Base-by-base conservation (phyloP, 2,113 vertebrate species). In the Vidua macroura region DNA sequence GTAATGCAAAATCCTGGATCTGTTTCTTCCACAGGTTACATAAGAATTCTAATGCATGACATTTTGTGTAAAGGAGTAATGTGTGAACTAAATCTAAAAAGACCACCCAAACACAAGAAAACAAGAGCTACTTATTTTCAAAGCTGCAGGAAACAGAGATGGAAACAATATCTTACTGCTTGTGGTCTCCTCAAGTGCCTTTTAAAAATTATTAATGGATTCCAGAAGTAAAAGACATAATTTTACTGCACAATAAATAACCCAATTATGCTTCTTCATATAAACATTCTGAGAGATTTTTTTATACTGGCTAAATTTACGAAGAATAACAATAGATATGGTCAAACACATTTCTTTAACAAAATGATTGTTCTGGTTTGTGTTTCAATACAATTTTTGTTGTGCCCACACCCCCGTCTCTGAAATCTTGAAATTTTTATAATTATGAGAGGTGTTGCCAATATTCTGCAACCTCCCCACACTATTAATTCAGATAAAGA, bases 321-420 rank as follows among this genome's bases (percentile, higher is more conserved):
- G 7, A 37, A 43, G 22, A 60, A 37, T 20, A 68, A 10, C 15
- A 76, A 18, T 22, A 53, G 6, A 24, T 41, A 16, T 59, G 4
- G 56, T 59, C 4, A 64, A 83, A 44, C 2, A 4, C 9, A 41
- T 53, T 73, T 72, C 18, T 77, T 77, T 25, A 51, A 72, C 7
- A 2, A n/a, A 69, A 24, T 1, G 0, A 13, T 31, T 63, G 2
- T 19, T 82, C 20, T 77, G 4, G 3, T 60, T 77, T 51, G 11
- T 15, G 44, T 70, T 77, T 60, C 60, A 28, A 28, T 8, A 19
- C 2, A 1, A 4, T 58, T 56, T 69, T 27, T 79, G 25, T 46
- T 69, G 24, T 60, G 24, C 17, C 10, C 19, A 21, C 44, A 22
- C 8, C 15, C 11, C 6, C 5, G 27, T 59, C 10, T 46, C 8